Evolutionary conservation across 2,113 vertebrate genomes (phyloP).

Genomic region (Ptyas mucosa): DNA sequence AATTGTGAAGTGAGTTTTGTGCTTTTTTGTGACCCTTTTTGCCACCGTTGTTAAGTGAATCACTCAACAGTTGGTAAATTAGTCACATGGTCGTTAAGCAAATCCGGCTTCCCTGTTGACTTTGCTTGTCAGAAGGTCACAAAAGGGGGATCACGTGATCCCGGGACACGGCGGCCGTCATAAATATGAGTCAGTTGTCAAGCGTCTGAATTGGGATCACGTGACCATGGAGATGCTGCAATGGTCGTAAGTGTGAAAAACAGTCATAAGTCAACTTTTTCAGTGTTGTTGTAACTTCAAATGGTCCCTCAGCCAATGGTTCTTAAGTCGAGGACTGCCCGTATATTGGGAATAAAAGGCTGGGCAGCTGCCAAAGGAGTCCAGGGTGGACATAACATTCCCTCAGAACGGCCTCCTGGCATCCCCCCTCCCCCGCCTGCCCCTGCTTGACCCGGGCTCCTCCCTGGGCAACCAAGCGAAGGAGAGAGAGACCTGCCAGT

Average conservation of each 20-base stretch:
- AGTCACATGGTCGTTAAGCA: no score
- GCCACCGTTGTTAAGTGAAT: no score
- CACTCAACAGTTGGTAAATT: no score
- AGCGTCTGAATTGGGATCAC: neutral
- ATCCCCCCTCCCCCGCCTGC: neutral
- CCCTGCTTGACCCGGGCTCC: neutral
- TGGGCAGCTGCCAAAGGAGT: no score
- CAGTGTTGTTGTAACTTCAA: neutral
- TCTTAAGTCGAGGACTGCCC: neutral
- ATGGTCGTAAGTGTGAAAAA: neutral
- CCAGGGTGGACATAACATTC: no score
- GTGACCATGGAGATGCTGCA: neutral
- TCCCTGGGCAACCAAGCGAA: neutral
- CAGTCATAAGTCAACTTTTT: neutral
- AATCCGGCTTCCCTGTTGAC: no score
- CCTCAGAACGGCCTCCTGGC: neutral
- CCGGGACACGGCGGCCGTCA: no score
- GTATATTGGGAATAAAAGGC: no score
- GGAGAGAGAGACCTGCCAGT: neutral
- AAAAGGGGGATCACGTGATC: no score
- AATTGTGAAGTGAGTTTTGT: no score
- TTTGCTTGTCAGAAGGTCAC: no score
- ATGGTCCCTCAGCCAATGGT: neutral
- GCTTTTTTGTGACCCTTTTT: no score
- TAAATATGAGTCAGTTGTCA: neutral